These are phyloP conservation scores for Diorhabda sublineata DNA, from an alignment of 1,140 invertebrate species.

Conservation along the genomic window DNA sequence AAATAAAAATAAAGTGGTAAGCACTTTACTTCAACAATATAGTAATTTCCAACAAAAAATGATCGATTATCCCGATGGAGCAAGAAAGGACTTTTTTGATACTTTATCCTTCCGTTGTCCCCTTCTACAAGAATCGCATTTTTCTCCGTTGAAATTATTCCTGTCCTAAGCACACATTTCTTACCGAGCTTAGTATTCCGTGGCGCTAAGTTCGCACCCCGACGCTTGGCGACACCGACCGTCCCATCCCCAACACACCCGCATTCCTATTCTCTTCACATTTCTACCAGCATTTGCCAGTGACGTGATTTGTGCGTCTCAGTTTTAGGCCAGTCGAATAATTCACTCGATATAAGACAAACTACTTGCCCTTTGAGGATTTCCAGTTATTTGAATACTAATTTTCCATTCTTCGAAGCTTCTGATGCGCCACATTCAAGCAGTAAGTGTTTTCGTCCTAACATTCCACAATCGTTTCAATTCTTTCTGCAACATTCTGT, in stretches of 20 bases:
- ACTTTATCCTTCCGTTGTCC: conserved; percentile 27
- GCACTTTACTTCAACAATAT: too few relatives aligned
- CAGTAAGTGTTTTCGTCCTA: too few relatives aligned
- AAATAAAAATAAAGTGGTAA: neutral
- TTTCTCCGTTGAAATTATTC: conserved; percentile 41
- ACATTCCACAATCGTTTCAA: too few relatives aligned
- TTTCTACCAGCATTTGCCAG: conserved; percentile 45
- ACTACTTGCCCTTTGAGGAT: too few relatives aligned
- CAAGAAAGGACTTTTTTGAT: conserved; percentile 31
- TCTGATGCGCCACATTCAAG: too few relatives aligned
- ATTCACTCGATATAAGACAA: too few relatives aligned
- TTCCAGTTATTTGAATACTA: too few relatives aligned
- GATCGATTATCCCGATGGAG: conserved; percentile 41
- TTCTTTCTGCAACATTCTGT: too few relatives aligned
- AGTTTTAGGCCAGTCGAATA: conserved; percentile 3
- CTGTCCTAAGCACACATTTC: conserved; percentile 44
- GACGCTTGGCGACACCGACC: conserved; percentile 4
- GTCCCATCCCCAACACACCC: conserved; percentile 14
- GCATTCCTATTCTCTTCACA: conserved; percentile 45
- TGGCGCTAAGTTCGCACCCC: conserved; percentile 37
- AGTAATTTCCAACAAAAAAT: conserved; percentile 38
- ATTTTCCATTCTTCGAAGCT: too few relatives aligned
- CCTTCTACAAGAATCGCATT: conserved; percentile 35
- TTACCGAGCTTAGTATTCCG: conserved; percentile 43
- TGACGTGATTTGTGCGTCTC: conserved; percentile 46